Base-by-base conservation (phyloP, 1,140 invertebrate species). In the Gryon sp. region DNA sequence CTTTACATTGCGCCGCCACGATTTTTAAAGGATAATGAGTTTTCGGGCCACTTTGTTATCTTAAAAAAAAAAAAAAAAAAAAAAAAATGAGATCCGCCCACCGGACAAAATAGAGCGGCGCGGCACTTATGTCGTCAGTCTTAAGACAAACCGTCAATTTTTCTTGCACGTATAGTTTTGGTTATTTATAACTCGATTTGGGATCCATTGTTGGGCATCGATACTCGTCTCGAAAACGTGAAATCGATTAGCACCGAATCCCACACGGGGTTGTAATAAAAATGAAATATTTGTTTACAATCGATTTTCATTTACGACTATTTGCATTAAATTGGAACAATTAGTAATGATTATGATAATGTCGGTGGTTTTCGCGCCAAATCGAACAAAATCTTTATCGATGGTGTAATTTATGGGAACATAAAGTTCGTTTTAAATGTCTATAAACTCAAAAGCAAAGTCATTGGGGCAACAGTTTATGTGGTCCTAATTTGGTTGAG, bases 21-120 rank as follows among this genome's bases (percentile, higher is more conserved):
- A 85, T 84, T 85, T 85, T 78, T 75, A 32, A 73, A 83, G 79
- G 79, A 83, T 86, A 85, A 86, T 82, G 78, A 84, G 79, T 68
- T 83, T 76, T 80, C 72, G 62, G 63, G 12, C 59, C 22, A 9
- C 60, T 34, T 74, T 77, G 77, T 18, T 73, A 74, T 76, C 46
- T 63, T 48, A 40, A 43, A 78, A 15, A 20, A 46, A 59, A 63
- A 52, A 55, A 26, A 59, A 72, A 76, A 68, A 68, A 74, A 77
- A 38, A 60, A 78, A 68, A 63, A 80, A 65, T 22, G 68, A 77
- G 72, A 45, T 72, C 73, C 78, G 83, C 80, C 80, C 77, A 72
- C 18, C 14, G 53, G 43, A 69, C 65, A 76, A 69, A 59, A 68
- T 55, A 63, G 63, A 62, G 38, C 72, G 62, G 55, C 72, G 38